Evolutionary conservation across 1,140 invertebrate genomes (phyloP).

Genomic region (Zeugodacus cucurbitae): DNA sequence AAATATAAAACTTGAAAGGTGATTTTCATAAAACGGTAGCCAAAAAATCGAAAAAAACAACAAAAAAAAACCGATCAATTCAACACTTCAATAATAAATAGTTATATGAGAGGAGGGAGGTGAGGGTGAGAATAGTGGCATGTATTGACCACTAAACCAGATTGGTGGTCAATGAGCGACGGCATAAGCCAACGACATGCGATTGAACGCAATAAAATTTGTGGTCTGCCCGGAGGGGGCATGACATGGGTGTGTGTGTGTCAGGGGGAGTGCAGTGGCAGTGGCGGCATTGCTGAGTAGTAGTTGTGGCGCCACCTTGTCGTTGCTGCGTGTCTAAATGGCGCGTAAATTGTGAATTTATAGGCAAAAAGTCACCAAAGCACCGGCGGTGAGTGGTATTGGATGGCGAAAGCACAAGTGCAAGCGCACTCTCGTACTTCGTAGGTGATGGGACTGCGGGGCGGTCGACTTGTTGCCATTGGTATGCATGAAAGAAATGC

Average conservation of each 20-base stretch:
- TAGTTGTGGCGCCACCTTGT: constrained; percentile 7
- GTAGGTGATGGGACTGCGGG: background rate
- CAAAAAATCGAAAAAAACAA: background rate
- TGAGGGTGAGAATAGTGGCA: background rate
- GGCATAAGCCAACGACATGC: constrained; percentile 9
- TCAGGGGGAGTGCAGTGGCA: background rate
- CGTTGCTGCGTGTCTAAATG: constrained; percentile 9
- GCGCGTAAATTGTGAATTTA: constrained; percentile 35
- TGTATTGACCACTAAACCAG: background rate
- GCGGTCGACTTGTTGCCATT: background rate
- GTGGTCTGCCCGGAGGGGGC: background rate
- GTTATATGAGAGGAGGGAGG: background rate
- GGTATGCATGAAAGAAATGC: constrained; percentile 10
- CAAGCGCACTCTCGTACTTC: background rate
- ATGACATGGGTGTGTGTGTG: background rate
- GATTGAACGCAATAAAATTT: background rate
- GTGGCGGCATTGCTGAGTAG: background rate
- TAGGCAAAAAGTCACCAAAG: constrained; percentile 12
- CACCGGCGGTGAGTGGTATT: background rate
- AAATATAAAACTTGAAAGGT: too few species aligned
- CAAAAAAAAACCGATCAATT: background rate
- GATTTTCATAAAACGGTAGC: background rate
- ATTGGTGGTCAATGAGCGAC: background rate
- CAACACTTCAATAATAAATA: background rate
- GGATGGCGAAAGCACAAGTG: background rate